Conservation (phyloP, 2,113 vertebrate species). For the Rana temporaria region DNA sequence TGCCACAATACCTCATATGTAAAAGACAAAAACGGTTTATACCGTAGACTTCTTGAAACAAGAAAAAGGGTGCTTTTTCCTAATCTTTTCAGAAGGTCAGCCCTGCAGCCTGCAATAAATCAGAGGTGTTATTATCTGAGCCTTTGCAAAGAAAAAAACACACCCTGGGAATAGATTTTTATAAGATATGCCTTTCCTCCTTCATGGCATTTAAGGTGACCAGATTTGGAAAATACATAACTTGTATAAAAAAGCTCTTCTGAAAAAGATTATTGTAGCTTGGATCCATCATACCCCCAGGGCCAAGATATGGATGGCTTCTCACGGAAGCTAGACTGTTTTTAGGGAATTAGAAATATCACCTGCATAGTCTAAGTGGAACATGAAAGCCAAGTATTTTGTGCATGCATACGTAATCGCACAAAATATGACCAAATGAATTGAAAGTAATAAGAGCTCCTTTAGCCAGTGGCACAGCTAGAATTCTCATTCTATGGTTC, state of each 20-base stretch:
- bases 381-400: background rate
- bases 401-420: constrained; percentile 3
- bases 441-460: background rate
- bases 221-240: constrained; percentile 56
- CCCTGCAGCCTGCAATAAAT: constrained; percentile 59
- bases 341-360: constrained; percentile 7
- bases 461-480: too few species aligned
- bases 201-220: constrained; percentile 54
- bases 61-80: constrained; percentile 44
- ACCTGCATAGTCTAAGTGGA: background rate
- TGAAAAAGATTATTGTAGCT: constrained; percentile 58
- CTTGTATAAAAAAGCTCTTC: constrained; percentile 46
- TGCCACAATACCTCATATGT: constrained; percentile 6
- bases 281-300: constrained; percentile 48
- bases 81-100: constrained; percentile 61
- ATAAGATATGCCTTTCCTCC: constrained; percentile 61
- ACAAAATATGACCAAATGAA: constrained; percentile 9
- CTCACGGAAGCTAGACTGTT: background rate
- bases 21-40: background rate
- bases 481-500: too few species aligned
- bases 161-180: constrained; percentile 26
- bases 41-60: background rate
- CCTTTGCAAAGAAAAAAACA: constrained; percentile 53
- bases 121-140: constrained; percentile 58
- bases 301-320: constrained; percentile 45